phyloP scores from a whole-genome alignment of 2,888 invertebrate species.

The Gerris lacustris region DNA sequence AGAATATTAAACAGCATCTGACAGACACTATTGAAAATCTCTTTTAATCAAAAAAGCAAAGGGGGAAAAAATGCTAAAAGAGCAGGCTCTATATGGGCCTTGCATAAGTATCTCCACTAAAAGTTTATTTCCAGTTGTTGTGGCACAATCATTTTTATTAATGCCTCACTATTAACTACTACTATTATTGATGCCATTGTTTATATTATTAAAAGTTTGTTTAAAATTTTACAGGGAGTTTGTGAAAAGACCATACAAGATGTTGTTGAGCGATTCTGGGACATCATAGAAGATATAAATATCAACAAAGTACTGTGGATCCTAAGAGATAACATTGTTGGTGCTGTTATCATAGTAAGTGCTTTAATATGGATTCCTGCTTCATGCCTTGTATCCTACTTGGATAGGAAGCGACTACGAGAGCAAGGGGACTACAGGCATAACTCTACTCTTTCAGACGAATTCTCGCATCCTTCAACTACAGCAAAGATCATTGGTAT shows the following conservation, averaged over 20 bases:
- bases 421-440: conserved; percentile 18
- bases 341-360: conserved; percentile 78
- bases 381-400: conserved; percentile 64
- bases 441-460: neutral
- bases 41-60: no score
- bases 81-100: no score
- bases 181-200: no score
- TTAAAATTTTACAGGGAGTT: conserved; percentile 52
- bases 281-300: conserved; percentile 91
- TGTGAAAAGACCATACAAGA: conserved; percentile 92
- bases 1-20: no score
- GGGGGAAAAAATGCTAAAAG: no score
- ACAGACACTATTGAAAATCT: no score
- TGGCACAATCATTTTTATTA: no score
- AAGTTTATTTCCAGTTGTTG: no score
- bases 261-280: conserved; percentile 92
- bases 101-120: no score
- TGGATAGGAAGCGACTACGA: conserved; percentile 62
- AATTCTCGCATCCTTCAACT: neutral
- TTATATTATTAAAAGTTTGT: neutral
- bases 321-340: conserved; percentile 84
- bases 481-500: neutral
- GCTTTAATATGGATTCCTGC: conserved; percentile 92
- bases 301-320: conserved; percentile 83
- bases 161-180: no score